phyloP scores from a whole-genome alignment of 2,888 invertebrate genomes.

The Aelia acuminata region DNA sequence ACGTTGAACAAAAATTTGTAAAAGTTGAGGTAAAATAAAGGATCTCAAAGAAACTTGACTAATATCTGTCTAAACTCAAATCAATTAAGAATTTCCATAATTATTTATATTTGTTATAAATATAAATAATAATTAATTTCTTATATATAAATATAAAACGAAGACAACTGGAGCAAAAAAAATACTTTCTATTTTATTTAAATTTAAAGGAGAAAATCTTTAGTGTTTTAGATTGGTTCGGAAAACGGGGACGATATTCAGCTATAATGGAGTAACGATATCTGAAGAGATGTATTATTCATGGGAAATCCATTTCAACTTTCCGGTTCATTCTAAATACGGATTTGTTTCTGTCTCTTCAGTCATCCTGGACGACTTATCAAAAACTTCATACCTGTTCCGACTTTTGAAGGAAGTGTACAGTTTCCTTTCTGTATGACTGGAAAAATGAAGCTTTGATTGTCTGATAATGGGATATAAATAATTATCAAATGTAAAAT shows the following conservation, averaged over 20 bases:
- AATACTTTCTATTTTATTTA: neutral
- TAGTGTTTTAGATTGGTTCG: neutral
- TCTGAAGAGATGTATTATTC: neutral
- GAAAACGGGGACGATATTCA: neutral
- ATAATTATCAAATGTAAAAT: too few relatives aligned
- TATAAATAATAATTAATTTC: too few relatives aligned
- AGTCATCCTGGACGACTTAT: neutral
- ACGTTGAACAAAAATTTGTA: too few relatives aligned
- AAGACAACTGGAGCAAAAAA: too few relatives aligned
- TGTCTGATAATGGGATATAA: too few relatives aligned
- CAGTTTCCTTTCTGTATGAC: neutral
- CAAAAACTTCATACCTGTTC: neutral
- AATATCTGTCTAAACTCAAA: too few relatives aligned
- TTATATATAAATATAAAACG: neutral
- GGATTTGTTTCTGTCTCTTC: conserved; percentile 3
- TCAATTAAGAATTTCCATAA: too few relatives aligned
- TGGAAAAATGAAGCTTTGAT: too few relatives aligned
- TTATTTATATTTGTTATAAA: too few relatives aligned
- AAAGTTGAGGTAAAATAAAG: too few relatives aligned
- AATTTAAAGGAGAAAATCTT: neutral
- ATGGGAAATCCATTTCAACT: conserved; percentile 22
- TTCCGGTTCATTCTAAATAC: conserved; percentile 18
- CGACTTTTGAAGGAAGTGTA: neutral
- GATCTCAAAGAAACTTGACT: too few relatives aligned
- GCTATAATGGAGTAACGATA: conserved; percentile 23